A percentile compares a stretch with the other conserved stretches of the same genome.
Evolutionary conservation across 2,888 invertebrate genomes (phyloP).

Genomic region (Taphrorychus bicolor): DNA sequence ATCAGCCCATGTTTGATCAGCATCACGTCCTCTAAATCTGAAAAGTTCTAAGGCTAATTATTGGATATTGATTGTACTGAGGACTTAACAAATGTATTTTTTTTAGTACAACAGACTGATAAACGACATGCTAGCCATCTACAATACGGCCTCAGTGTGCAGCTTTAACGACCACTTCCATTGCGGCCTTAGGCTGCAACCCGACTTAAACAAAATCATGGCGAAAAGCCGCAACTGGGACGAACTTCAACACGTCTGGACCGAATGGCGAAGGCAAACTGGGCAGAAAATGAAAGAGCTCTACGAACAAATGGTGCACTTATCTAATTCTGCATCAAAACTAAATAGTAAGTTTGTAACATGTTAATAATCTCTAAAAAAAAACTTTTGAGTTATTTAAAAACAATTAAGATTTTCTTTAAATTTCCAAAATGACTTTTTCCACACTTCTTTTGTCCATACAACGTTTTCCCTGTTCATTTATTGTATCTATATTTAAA

Average conservation of each 20-base stretch:
- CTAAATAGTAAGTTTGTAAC: slow-evolving; percentile 81
- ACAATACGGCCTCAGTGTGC: slow-evolving; percentile 85
- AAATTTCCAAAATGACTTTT: no score
- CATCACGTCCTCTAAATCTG: no score
- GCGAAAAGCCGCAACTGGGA: slow-evolving; percentile 85
- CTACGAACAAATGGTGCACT: slow-evolving; percentile 78
- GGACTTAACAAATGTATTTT: no score
- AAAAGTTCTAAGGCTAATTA: no score
- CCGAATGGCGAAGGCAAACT: slow-evolving; percentile 87
- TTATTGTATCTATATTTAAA: no score
- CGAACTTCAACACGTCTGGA: slow-evolving; percentile 87
- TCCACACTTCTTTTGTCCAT: no score
- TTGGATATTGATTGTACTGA: no score
- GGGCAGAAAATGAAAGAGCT: slow-evolving; percentile 79
- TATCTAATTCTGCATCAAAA: slow-evolving; percentile 82
- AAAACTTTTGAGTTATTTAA: no score
- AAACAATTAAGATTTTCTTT: no score
- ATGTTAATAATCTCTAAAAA: no score
- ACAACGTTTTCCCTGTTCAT: no score
- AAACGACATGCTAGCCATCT: slow-evolving; percentile 88
- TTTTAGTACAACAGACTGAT: slow-evolving; percentile 83
- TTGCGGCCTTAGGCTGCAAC: slow-evolving; percentile 82
- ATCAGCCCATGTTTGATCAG: no score
- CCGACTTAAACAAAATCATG: slow-evolving; percentile 80
- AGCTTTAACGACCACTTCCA: slow-evolving; percentile 84